phyloP scores from a whole-genome alignment of 2,113 vertebrate genomes.

The Callionymus lyra region DNA sequence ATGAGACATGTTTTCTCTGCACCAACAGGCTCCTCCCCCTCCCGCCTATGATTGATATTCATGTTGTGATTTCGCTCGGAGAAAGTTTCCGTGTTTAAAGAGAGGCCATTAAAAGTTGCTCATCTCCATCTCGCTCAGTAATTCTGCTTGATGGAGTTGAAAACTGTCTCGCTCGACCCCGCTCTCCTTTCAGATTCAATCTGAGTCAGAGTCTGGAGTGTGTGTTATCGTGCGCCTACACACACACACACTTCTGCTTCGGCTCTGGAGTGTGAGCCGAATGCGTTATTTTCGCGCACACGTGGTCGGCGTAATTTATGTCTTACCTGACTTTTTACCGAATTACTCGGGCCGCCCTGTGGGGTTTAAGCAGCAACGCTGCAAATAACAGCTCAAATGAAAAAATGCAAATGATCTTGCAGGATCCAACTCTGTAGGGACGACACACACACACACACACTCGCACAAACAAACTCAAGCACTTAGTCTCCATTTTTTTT shows the following conservation, averaged over 20 bases:
- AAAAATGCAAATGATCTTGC: conserved; percentile 66
- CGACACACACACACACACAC: conserved; percentile 16
- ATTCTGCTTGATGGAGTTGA: conserved; percentile 52
- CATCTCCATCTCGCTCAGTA: conserved; percentile 28
- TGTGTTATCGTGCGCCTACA: conserved; percentile 1
- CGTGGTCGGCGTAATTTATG: conserved; percentile 61
- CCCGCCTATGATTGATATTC: conserved; percentile 29
- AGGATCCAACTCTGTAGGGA: conserved; percentile 56
- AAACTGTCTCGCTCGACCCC: conserved; percentile 44
- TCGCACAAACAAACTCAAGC: conserved; percentile 22
- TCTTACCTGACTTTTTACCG: conserved; percentile 65
- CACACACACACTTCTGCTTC: background rate
- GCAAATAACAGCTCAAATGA: conserved; percentile 66
- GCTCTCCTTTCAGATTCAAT: conserved; percentile 50
- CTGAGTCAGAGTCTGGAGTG: conserved; percentile 23
- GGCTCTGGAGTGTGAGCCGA: conserved; percentile 10
- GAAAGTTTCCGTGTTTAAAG: conserved; percentile 42
- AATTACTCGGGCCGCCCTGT: conserved; percentile 46
- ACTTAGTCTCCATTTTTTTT: conserved; percentile 14
- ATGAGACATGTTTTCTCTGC: background rate
- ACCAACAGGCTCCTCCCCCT: too few relatives aligned
- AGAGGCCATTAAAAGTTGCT: conserved; percentile 52
- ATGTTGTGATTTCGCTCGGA: conserved; percentile 22
- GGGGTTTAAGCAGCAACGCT: conserved; percentile 52
- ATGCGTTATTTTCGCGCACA: conserved; percentile 48